These are phyloP conservation scores for Macrosteles quadrilineatus DNA, from an alignment of 1,140 invertebrate species.

Conservation along the genomic window DNA sequence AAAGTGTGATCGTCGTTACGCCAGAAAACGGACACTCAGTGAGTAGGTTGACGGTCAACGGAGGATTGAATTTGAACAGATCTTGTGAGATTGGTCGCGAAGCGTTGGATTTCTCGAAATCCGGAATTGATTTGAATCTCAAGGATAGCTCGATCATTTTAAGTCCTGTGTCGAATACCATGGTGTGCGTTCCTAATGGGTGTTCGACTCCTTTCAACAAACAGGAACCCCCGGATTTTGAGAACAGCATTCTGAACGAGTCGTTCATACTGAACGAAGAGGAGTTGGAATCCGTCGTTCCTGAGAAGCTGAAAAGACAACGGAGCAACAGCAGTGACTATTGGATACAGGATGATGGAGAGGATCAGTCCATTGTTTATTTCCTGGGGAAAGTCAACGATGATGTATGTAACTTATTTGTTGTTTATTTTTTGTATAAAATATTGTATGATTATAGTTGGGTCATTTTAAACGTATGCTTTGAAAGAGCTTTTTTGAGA, in stretches of 20 bases:
- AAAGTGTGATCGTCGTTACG: not conserved
- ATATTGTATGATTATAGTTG: not conserved
- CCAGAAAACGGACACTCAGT: conserved; percentile 7
- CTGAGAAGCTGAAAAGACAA: conserved; percentile 25
- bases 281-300: conserved; percentile 24
- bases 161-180: too few species aligned
- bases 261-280: not conserved
- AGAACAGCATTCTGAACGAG: too few species aligned
- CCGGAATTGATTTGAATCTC: too few species aligned
- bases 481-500: too few species aligned
- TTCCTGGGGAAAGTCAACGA: conserved; percentile 47
- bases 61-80: not conserved
- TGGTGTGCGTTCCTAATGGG: too few species aligned
- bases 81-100: too few species aligned
- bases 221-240: too few species aligned
- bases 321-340: conserved; percentile 27
- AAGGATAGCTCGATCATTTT: too few species aligned
- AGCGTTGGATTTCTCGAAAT: too few species aligned
- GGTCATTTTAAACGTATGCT: not conserved
- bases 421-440: too few species aligned
- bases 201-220: too few species aligned
- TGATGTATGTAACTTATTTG: conserved; percentile 44
- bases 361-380: conserved; percentile 42
- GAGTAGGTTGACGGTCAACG: conserved; percentile 1
- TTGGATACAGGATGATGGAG: conserved; percentile 35